These are phyloP conservation scores for Tetragnatha montana DNA, from an alignment of 2,888 invertebrate species.

Conservation along the genomic window DNA sequence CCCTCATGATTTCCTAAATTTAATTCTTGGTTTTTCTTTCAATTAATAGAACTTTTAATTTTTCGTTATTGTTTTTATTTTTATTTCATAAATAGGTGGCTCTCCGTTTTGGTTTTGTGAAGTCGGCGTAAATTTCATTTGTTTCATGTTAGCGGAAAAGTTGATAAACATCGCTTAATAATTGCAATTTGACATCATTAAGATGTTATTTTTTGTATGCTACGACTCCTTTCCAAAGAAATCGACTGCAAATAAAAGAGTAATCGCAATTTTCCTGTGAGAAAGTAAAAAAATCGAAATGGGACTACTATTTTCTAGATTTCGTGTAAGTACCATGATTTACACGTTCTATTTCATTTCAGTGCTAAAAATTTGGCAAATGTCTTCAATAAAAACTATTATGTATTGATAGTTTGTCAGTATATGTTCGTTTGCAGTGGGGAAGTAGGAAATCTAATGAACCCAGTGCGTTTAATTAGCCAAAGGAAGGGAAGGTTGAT, in stretches of 20 bases:
- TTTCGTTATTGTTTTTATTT: constrained; percentile 12
- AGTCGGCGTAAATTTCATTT: constrained; percentile 67
- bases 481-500: too few species aligned
- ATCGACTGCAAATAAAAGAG: background rate
- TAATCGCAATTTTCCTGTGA: background rate
- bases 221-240: constrained; percentile 1
- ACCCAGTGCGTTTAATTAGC: too few species aligned
- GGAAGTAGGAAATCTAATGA: too few species aligned
- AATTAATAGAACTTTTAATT: background rate
- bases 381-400: too few species aligned
- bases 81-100: constrained; percentile 42
- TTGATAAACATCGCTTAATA: constrained; percentile 55
- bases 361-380: too few species aligned
- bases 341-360: too few species aligned
- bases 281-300: constrained; percentile 33
- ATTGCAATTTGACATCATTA: constrained; percentile 49
- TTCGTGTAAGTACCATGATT: constrained; percentile 49
- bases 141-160: constrained; percentile 51
- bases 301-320: constrained; percentile 61
- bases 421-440: too few species aligned
- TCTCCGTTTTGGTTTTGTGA: constrained; percentile 33
- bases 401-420: too few species aligned
- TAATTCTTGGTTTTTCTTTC: background rate
- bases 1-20: too few species aligned
- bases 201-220: constrained; percentile 17